Percentiles rank a stretch among this genome's conserved stretches.
Evolutionary conservation across 2,113 vertebrate species (phyloP).

Genomic region (Lepus americanus): DNA sequence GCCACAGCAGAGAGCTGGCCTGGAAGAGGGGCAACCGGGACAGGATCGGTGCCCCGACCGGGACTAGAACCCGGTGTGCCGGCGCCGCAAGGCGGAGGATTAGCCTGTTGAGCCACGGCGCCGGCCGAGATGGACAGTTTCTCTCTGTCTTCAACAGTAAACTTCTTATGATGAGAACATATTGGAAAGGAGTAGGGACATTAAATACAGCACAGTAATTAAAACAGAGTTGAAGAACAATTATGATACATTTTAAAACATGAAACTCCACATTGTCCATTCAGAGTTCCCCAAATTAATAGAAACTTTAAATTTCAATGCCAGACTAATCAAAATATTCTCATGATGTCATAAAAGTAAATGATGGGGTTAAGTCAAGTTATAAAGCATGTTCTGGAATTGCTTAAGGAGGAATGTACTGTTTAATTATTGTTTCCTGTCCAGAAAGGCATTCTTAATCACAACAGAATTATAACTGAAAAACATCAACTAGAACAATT

Average conservation of each 20-base stretch:
- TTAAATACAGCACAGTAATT: slow-evolving; percentile 32
- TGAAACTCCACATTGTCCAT: background rate
- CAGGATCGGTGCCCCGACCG: too few species aligned
- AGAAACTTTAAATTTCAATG: slow-evolving; percentile 44
- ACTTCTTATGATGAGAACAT: slow-evolving; percentile 37
- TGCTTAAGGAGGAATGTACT: background rate
- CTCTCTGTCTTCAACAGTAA: slow-evolving; percentile 29
- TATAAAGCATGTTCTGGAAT: background rate
- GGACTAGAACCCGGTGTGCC: too few species aligned
- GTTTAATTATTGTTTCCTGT: slow-evolving; percentile 28
- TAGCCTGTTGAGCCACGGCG: too few species aligned
- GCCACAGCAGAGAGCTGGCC: too few species aligned
- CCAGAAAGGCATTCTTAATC: slow-evolving; percentile 15
- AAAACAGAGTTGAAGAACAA: slow-evolving; percentile 37
- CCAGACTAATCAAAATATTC: slow-evolving; percentile 49
- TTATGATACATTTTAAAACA: slow-evolving; percentile 50
- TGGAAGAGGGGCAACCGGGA: too few species aligned
- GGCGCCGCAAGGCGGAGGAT: too few species aligned
- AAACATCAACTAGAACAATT: slow-evolving; percentile 17
- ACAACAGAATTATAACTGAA: slow-evolving; percentile 35
- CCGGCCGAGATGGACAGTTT: too few species aligned
- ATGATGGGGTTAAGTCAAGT: slow-evolving; percentile 7
- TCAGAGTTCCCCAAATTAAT: slow-evolving; percentile 14
- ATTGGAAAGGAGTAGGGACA: slow-evolving; percentile 33
- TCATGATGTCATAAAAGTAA: slow-evolving; percentile 47